phyloP scores from a whole-genome alignment of 2,888 invertebrate genomes.

The Nebria brevicollis region DNA sequence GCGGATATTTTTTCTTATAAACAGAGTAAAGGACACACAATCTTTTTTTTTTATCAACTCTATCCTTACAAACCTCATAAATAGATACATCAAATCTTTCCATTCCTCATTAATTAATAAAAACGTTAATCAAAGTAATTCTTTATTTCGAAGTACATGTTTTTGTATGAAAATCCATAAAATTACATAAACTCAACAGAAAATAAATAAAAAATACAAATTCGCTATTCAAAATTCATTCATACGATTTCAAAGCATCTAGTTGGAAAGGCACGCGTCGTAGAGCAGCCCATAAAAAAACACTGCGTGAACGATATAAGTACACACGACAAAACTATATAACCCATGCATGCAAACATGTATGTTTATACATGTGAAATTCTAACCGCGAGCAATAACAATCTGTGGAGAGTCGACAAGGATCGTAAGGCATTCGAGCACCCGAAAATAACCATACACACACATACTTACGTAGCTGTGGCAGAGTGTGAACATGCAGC shows the following conservation, averaged over 20 bases:
- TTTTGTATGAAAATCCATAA: too few species aligned
- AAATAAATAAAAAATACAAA: constrained; percentile 2
- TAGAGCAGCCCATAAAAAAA: constrained; percentile 23
- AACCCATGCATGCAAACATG: neutral
- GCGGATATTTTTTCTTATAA: too few species aligned
- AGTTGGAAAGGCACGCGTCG: constrained; percentile 1
- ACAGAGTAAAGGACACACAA: too few species aligned
- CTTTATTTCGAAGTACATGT: too few species aligned
- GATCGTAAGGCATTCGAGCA: constrained; percentile 31
- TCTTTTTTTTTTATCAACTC: too few species aligned
- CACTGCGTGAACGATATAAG: constrained; percentile 26
- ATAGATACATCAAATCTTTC: too few species aligned
- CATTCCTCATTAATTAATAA: too few species aligned
- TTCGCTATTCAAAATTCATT: constrained; percentile 13
- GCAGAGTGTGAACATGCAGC: constrained; percentile 36
- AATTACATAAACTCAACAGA: neutral
- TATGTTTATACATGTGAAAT: constrained; percentile 30
- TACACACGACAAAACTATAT: constrained; percentile 9
- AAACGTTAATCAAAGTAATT: too few species aligned
- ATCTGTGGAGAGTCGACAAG: constrained; percentile 31
- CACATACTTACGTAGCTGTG: neutral
- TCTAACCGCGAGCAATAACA: constrained; percentile 31
- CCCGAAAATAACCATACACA: neutral
- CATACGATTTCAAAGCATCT: constrained; percentile 5
- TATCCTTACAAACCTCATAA: too few species aligned